Evolutionary conservation across 2,888 invertebrate genomes (phyloP).

Genomic region (Spisula subtruncata): DNA sequence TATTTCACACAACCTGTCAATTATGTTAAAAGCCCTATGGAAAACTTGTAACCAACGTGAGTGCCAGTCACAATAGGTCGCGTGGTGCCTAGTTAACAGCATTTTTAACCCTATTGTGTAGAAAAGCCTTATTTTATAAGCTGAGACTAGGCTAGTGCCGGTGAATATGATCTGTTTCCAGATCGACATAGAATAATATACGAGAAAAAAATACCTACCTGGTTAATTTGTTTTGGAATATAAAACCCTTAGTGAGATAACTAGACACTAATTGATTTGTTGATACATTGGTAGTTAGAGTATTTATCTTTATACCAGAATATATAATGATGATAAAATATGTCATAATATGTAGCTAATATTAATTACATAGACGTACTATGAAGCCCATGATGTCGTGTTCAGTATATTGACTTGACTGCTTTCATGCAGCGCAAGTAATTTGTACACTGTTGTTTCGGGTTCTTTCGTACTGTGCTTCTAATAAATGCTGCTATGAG

Average conservation of each 20-base stretch:
- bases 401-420: no score
- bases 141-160: neutral
- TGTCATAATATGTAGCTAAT: no score
- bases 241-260: neutral
- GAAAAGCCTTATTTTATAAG: no score
- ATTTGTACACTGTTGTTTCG: no score
- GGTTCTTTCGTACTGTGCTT: no score
- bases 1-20: constrained; percentile 1
- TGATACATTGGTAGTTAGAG: neutral
- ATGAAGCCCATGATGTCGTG: no score
- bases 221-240: neutral
- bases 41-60: neutral
- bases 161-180: neutral
- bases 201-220: neutral
- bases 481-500: no score
- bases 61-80: no score
- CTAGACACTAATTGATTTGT: neutral
- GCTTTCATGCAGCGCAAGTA: no score
- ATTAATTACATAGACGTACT: no score
- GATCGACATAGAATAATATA: constrained; percentile 9
- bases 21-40: constrained; percentile 7
- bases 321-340: neutral
- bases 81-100: no score
- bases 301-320: neutral
- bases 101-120: no score